Evolutionary conservation across 1,140 invertebrate genomes (phyloP).

Genomic region (Portunus trituberculatus): DNA sequence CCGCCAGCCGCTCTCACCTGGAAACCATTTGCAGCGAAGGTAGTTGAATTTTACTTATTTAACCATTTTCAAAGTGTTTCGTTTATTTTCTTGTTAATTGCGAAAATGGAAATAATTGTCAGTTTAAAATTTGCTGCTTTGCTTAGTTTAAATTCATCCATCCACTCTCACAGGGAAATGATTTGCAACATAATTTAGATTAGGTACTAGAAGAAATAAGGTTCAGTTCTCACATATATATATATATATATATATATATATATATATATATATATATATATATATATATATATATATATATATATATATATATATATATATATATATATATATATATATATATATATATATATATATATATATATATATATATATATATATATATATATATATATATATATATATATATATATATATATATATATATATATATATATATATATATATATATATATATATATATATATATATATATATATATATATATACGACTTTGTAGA

Average conservation of each 20-base stretch:
- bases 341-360: slow-evolving; percentile 26
- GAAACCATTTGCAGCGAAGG: too few species aligned
- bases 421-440: slow-evolving; percentile 7
- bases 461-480: slow-evolving; percentile 26
- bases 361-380: slow-evolving; percentile 26
- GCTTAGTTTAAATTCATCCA: too few species aligned
- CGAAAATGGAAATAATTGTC: too few species aligned
- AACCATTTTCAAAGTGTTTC: too few species aligned
- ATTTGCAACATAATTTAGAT: too few species aligned
- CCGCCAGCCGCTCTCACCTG: too few species aligned
- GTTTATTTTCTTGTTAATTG: too few species aligned
- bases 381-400: slow-evolving; percentile 42
- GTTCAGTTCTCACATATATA: not conserved
- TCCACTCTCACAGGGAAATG: too few species aligned
- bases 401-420: slow-evolving; percentile 45
- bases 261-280: slow-evolving; percentile 47
- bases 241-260: slow-evolving; percentile 39
- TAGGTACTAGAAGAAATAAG: too few species aligned
- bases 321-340: slow-evolving; percentile 26
- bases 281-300: slow-evolving; percentile 26
- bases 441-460: slow-evolving; percentile 5
- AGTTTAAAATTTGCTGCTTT: too few species aligned
- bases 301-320: slow-evolving; percentile 26
- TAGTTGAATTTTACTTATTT: too few species aligned
- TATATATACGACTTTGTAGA: not conserved